Conservation (phyloP, 1,140 invertebrate genomes). For the Meloidogyne exigua region DNA sequence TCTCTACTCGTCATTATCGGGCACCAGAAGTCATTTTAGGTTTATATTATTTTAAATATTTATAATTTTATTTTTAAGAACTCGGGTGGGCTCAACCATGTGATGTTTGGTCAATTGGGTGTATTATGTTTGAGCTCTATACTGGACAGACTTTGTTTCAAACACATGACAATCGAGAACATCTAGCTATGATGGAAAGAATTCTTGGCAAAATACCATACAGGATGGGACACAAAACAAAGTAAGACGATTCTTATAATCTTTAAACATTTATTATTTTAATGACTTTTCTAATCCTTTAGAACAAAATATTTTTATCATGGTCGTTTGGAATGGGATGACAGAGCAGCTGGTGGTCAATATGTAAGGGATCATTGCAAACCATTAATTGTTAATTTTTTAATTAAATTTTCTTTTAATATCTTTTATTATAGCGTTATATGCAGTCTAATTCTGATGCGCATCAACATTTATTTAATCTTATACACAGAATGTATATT, state of each 20-base stretch:
- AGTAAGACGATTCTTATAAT: no score
- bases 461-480: constrained; percentile 85
- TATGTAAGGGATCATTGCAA: constrained; percentile 97
- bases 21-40: constrained; percentile 97
- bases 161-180: constrained; percentile 97
- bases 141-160: constrained; percentile 92
- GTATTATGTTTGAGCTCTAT: constrained; percentile 98
- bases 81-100: constrained; percentile 98
- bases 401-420: neutral
- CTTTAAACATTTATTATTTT: no score
- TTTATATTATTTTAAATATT: constrained; percentile 58
- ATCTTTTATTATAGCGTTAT: constrained; percentile 75
- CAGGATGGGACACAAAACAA: constrained; percentile 89
- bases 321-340: constrained; percentile 88
- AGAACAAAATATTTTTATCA: constrained; percentile 80
- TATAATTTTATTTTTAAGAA: constrained; percentile 69
- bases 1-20: constrained; percentile 95
- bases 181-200: constrained; percentile 99
- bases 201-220: constrained; percentile 92
- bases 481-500: constrained; percentile 73
- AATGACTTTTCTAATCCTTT: no score
- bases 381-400: constrained; percentile 78
- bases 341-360: constrained; percentile 86
- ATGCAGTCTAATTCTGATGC: constrained; percentile 81
- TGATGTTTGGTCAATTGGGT: constrained; percentile 99